Evolutionary conservation across 1,140 invertebrate genomes (phyloP), one percentile per base, ranked within the genome.

Genomic region (Dinoponera quadriceps): DNA sequence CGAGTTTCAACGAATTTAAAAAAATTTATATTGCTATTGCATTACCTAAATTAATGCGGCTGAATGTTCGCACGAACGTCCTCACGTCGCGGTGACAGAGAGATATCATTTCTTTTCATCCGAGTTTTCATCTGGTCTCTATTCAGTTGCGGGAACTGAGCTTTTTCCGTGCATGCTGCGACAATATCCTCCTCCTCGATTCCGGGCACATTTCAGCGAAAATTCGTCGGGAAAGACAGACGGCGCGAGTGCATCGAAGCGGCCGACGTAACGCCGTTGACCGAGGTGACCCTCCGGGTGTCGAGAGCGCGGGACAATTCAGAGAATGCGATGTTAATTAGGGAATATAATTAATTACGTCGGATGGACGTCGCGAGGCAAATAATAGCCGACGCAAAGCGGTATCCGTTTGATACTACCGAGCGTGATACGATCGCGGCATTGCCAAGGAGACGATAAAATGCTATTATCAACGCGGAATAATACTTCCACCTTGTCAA

Each of bases 281-380:
- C 63, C 14, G 33, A 51, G 9, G 29, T 60, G 29, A 20, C 55
- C 62, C n/a, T 62, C 49, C 38, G 62, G 20, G 33, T 22, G 29
- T 57, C 27, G 60, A n/a, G 9, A 33, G 48, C 20, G 51, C 22
- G 25, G 51, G 11, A 71, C 65, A 71, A 71, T 78, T 25, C 75
- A 57, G 29, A 13, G 63, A 69, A 78, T 57, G 63, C 62, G 29
- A 68, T 18, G 27, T 33, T 80, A 80, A 80, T 80, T 80, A 80
- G 29, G 48, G 62, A 55, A 69, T 71, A 22, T 69, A 78, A 78
- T 78, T 80, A 80, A 80, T 80, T 55, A 69, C n/a, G 44, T 22
- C 33, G n/a, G 16, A 48, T 29, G 25, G 38, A 71, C 9, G n/a
- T 33, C 38, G 72, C 38, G 38, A 11, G 16, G 38, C 63, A 68